phyloP scores from a whole-genome alignment of 2,797 vertebrate species.

The Phrynocephalus guinanensis region DNA sequence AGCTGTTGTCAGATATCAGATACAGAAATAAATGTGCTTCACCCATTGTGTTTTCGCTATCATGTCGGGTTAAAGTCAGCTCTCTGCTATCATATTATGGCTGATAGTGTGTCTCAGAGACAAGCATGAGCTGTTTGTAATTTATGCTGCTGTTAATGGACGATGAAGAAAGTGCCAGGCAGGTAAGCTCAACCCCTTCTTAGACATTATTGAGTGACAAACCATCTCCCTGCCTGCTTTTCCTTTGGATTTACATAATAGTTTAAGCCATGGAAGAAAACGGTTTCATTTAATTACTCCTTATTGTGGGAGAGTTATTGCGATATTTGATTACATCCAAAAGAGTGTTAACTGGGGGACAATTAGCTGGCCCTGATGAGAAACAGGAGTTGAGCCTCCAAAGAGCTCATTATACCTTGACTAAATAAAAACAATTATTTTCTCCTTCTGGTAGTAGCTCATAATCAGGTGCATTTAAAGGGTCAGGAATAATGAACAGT shows the following conservation, averaged over 20 bases:
- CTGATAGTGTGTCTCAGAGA: conserved; percentile 52
- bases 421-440: conserved; percentile 56
- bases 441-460: conserved; percentile 44
- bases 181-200: conserved; percentile 54
- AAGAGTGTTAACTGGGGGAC: conserved; percentile 41
- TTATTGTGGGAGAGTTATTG: conserved; percentile 51
- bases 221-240: conserved; percentile 41
- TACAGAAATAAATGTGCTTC: conserved; percentile 64
- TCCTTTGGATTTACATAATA: conserved; percentile 48
- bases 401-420: conserved; percentile 46
- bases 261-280: conserved; percentile 54
- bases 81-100: conserved; percentile 37
- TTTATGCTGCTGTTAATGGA: conserved; percentile 53
- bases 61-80: conserved; percentile 58
- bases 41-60: conserved; percentile 65
- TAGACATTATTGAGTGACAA: conserved; percentile 28
- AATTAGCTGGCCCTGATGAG: conserved; percentile 18
- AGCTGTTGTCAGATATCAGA: conserved; percentile 72
- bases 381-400: conserved; percentile 24
- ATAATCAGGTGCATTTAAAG: conserved; percentile 40
- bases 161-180: conserved; percentile 41
- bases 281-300: conserved; percentile 56
- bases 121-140: conserved; percentile 36
- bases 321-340: conserved; percentile 46
- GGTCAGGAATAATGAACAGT: conserved; percentile 27